These are phyloP conservation scores for Taxidea taxus DNA, from an alignment of 2,113 vertebrate species.

Conservation along the genomic window DNA sequence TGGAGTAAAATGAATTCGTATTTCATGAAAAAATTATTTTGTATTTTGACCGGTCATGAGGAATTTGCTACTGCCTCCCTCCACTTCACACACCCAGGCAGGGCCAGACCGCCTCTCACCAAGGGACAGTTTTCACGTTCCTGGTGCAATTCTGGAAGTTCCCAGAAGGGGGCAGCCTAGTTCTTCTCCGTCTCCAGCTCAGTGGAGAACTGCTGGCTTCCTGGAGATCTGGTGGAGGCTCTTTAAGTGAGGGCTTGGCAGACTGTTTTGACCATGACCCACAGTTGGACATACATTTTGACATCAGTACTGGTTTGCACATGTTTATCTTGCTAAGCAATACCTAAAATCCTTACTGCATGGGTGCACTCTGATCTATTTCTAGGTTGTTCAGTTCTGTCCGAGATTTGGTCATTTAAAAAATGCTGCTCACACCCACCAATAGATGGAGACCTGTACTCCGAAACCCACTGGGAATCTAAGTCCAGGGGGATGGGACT, in stretches of 20 bases:
- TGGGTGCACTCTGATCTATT: not conserved
- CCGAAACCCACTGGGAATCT: not conserved
- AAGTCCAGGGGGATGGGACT: fast-evolving
- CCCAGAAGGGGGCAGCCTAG: slow-evolving; percentile 64
- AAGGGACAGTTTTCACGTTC: not conserved
- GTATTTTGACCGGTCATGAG: not conserved
- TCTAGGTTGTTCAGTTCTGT: not conserved
- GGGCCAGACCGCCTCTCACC: no score
- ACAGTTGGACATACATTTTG: not conserved
- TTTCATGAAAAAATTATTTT: not conserved
- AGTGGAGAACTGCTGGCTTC: fast-evolving
- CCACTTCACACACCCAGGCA: not conserved
- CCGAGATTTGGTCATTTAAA: not conserved
- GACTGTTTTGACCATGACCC: not conserved
- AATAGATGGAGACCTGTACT: not conserved
- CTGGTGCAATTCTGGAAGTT: not conserved
- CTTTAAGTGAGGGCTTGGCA: not conserved
- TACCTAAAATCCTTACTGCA: not conserved
- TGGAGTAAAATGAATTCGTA: not conserved
- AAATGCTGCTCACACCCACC: not conserved
- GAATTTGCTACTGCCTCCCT: not conserved
- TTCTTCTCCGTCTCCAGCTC: not conserved
- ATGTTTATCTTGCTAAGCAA: not conserved
- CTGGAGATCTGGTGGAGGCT: not conserved
- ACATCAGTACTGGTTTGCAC: not conserved